These are phyloP conservation scores for Eutrigla gurnardus DNA, from an alignment of 2,797 vertebrate species.

Conservation along the genomic window DNA sequence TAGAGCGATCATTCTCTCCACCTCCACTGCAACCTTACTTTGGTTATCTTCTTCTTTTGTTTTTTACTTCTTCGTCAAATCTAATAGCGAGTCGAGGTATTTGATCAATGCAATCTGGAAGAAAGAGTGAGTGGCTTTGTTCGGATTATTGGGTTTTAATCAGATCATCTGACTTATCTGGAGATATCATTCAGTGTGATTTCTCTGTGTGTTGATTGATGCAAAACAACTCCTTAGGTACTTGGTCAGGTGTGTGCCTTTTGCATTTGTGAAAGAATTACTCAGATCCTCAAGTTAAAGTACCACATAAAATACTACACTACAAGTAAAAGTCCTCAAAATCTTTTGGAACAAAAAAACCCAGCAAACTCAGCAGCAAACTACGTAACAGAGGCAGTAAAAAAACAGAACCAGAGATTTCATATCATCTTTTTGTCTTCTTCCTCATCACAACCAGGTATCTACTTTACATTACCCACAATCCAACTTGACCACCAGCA, in stretches of 20 bases:
- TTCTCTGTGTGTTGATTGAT: background rate
- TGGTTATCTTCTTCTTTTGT: background rate
- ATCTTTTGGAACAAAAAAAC: background rate
- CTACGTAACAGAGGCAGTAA: background rate
- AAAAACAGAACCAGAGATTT: background rate
- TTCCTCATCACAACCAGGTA: background rate
- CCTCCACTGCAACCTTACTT: background rate
- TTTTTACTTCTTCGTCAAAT: background rate
- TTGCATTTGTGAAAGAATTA: background rate
- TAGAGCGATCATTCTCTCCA: background rate
- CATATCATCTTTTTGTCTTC: background rate
- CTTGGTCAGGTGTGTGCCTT: background rate
- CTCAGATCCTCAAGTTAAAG: background rate
- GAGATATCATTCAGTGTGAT: background rate
- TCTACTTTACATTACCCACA: background rate
- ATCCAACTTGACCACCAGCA: too few relatives aligned
- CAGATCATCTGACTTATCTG: background rate
- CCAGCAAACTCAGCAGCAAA: background rate
- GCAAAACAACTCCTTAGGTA: background rate
- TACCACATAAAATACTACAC: background rate
- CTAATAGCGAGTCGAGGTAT: background rate
- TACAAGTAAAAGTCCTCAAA: background rate
- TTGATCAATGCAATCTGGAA: background rate
- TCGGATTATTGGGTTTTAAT: constrained; percentile 7
- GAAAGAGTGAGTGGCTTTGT: constrained; percentile 7